phyloP scores from a whole-genome alignment of 2,888 invertebrate species.

The Lepidonotus clava region DNA sequence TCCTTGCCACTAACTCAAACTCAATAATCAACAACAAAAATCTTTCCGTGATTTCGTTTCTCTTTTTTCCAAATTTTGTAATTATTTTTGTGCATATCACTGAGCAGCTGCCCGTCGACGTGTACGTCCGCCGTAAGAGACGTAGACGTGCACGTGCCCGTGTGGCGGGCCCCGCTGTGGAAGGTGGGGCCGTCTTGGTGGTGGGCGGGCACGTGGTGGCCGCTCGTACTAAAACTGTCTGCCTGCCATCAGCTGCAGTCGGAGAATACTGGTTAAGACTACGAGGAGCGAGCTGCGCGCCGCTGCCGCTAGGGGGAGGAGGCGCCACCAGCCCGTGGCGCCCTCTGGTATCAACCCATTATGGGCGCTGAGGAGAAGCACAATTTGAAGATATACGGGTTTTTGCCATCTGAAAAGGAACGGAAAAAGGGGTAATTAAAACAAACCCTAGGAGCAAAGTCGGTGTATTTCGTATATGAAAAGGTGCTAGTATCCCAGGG shows the following conservation, averaged over 20 bases:
- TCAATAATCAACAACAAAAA: too few relatives aligned
- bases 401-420: conserved; percentile 91
- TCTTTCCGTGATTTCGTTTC: too few relatives aligned
- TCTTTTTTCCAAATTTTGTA: background rate
- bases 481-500: too few relatives aligned
- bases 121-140: too few relatives aligned
- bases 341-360: conserved; percentile 54
- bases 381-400: conserved; percentile 98
- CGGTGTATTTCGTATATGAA: too few relatives aligned
- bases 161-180: background rate
- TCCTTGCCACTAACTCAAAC: too few relatives aligned
- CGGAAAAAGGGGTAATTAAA: background rate
- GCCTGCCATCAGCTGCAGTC: conserved; percentile 4
- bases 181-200: background rate
- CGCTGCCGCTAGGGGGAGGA: conserved; percentile 7
- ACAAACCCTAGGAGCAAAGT: background rate
- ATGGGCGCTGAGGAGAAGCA: conserved; percentile 92
- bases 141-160: background rate
- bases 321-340: background rate
- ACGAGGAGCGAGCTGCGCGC: conserved; percentile 2
- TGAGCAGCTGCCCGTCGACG: conserved; percentile 22
- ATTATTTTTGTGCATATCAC: conserved; percentile 19
- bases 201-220: too few relatives aligned
- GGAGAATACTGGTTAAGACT: conserved; percentile 50
- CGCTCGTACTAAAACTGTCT: conserved; percentile 3